phyloP scores from a whole-genome alignment of 1,140 invertebrate genomes.

The Neodiprion virginianus region DNA sequence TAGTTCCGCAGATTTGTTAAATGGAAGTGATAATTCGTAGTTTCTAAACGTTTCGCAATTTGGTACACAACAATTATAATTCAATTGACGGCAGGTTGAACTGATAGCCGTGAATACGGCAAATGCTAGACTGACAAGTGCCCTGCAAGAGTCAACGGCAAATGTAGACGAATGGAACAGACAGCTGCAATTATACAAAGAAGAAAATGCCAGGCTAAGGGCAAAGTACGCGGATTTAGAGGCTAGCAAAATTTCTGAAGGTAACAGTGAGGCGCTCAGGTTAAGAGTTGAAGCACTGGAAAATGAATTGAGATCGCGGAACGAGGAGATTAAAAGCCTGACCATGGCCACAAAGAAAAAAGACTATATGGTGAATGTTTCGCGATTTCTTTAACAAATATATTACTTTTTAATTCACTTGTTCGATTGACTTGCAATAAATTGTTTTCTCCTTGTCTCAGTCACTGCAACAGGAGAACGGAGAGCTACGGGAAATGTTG shows the following conservation, averaged over 20 bases:
- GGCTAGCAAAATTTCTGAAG: slow-evolving; percentile 67
- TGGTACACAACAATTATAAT: slow-evolving; percentile 3
- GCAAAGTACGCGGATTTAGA: slow-evolving; percentile 77
- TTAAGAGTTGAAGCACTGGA: slow-evolving; percentile 79
- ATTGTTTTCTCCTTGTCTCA: slow-evolving; percentile 39
- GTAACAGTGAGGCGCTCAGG: slow-evolving; percentile 68
- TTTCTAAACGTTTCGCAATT: not conserved
- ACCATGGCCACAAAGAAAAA: slow-evolving; percentile 59
- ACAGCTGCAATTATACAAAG: slow-evolving; percentile 94
- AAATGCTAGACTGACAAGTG: slow-evolving; percentile 92
- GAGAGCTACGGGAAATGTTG: slow-evolving; percentile 73
- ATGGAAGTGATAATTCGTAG: slow-evolving; percentile 7
- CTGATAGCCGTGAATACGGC: slow-evolving; percentile 95
- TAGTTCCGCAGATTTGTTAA: no score
- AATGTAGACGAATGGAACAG: slow-evolving; percentile 99
- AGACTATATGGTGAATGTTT: slow-evolving; percentile 57
- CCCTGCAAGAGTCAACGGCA: slow-evolving; percentile 95
- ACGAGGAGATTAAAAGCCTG: slow-evolving; percentile 74
- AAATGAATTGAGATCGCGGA: slow-evolving; percentile 77
- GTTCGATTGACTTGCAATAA: slow-evolving; percentile 40
- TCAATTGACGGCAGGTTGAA: slow-evolving; percentile 69
- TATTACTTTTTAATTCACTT: slow-evolving; percentile 27
- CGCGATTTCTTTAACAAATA: not conserved
- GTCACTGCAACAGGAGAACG: slow-evolving; percentile 76
- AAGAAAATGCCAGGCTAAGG: slow-evolving; percentile 92